Conservation (phyloP, 1,140 invertebrate species). For the Drosophila oshimai region DNA sequence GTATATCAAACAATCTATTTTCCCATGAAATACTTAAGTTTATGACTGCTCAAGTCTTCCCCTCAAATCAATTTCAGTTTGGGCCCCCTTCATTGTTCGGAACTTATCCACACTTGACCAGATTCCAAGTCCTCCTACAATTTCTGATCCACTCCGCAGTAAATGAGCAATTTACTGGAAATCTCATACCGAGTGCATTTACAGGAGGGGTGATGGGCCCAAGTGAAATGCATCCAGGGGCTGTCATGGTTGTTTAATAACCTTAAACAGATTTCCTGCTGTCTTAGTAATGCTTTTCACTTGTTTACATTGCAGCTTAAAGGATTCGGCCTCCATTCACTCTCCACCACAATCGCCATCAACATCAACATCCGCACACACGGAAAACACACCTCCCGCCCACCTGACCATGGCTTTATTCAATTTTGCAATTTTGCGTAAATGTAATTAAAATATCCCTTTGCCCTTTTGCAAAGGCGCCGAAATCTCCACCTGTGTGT, state of each 20-base stretch:
- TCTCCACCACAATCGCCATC: conserved; percentile 3
- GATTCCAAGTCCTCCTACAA: neutral
- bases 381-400: neutral
- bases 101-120: conserved; percentile 27
- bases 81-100: conserved; percentile 1
- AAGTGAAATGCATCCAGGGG: conserved; percentile 9
- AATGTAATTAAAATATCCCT: conserved; percentile 79
- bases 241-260: conserved; percentile 37
- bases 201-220: neutral
- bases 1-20: neutral
- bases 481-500: conserved; percentile 55
- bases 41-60: neutral
- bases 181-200: conserved; percentile 5
- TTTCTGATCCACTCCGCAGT: neutral
- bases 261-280: conserved; percentile 49
- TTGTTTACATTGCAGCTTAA: conserved; percentile 74
- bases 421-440: conserved; percentile 75
- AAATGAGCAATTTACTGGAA: conserved; percentile 19
- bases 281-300: conserved; percentile 66
- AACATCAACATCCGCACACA: neutral
- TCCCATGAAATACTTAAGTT: conserved; percentile 5
- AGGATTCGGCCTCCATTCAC: conserved; percentile 13
- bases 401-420: conserved; percentile 47
- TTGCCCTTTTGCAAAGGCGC: conserved; percentile 52
- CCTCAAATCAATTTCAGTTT: conserved; percentile 11